A percentile compares a stretch with the other conserved stretches of the same genome.
phyloP scores from a whole-genome alignment of 2,113 vertebrate genomes.

The Copsychus sechellarum region DNA sequence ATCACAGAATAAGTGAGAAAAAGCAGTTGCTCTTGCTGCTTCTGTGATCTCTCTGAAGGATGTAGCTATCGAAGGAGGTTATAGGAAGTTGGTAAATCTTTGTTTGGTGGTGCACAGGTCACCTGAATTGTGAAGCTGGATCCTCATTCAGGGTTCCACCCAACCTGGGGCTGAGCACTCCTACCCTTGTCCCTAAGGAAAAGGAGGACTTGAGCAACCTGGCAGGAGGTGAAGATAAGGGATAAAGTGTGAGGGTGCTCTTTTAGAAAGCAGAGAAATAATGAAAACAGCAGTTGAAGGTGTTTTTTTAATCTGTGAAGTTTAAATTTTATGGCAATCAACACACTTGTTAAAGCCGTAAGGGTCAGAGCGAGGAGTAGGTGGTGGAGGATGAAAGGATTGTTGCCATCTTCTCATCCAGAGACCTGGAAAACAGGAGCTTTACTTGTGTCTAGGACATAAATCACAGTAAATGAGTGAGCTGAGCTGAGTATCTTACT shows the following conservation, averaged over 20 bases:
- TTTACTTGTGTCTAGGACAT: not conserved
- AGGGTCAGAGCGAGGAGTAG: not conserved
- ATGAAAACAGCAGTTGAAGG: not conserved
- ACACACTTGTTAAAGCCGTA: not conserved
- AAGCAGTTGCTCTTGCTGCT: conserved; percentile 53
- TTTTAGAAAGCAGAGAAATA: not conserved
- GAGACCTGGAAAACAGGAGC: not conserved
- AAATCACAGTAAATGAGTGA: not conserved
- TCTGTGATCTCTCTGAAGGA: not conserved
- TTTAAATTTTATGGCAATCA: not conserved
- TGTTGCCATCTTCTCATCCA: not conserved
- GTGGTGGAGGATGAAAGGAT: not conserved
- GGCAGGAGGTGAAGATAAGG: not conserved
- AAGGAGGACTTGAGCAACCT: not conserved
- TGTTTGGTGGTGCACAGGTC: not conserved
- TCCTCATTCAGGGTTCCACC: not conserved
- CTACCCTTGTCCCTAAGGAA: not conserved
- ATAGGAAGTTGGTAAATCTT: not conserved
- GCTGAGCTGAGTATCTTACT: not conserved
- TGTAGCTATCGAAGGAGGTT: not conserved
- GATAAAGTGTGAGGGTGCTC: not conserved
- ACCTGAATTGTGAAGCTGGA: not conserved
- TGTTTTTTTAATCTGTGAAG: not conserved
- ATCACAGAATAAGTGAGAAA: conserved; percentile 58
- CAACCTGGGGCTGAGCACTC: not conserved